Conservation (phyloP, 2,113 vertebrate species). For the Ancistrus triradiatus region DNA sequence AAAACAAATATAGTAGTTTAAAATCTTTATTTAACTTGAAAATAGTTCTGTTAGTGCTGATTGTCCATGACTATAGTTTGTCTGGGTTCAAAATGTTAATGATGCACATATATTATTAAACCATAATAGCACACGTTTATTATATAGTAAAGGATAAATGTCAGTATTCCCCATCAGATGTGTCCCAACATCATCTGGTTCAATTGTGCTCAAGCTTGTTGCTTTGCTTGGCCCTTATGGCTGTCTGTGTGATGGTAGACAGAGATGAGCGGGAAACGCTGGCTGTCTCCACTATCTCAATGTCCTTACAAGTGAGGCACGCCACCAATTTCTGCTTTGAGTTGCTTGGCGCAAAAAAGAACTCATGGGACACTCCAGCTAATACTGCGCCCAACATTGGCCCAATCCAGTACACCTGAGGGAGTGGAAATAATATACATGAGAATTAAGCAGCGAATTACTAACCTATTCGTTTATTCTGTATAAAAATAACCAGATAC, state of each 20-base stretch:
- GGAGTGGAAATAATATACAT: background rate
- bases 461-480: too few relatives aligned
- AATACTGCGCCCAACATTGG: slow-evolving; percentile 68
- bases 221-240: slow-evolving; percentile 63
- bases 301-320: slow-evolving; percentile 73
- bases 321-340: slow-evolving; percentile 75
- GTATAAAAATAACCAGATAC: too few relatives aligned
- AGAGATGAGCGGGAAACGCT: slow-evolving; percentile 73
- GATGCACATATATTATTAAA: too few relatives aligned
- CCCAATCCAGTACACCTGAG: slow-evolving; percentile 76
- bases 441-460: background rate
- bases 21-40: too few relatives aligned
- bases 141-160: too few relatives aligned
- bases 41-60: too few relatives aligned
- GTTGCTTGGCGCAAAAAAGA: slow-evolving; percentile 69
- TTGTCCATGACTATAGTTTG: too few relatives aligned
- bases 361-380: slow-evolving; percentile 72
- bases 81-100: too few relatives aligned
- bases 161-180: too few relatives aligned
- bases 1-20: too few relatives aligned
- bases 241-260: slow-evolving; percentile 62
- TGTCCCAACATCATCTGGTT: too few relatives aligned
- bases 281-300: slow-evolving; percentile 74
- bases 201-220: slow-evolving; percentile 61
- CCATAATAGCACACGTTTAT: too few relatives aligned